These are phyloP conservation scores for Rousettus madagascariensis DNA, from an alignment of 2,797 vertebrate species.

Conservation along the genomic window DNA sequence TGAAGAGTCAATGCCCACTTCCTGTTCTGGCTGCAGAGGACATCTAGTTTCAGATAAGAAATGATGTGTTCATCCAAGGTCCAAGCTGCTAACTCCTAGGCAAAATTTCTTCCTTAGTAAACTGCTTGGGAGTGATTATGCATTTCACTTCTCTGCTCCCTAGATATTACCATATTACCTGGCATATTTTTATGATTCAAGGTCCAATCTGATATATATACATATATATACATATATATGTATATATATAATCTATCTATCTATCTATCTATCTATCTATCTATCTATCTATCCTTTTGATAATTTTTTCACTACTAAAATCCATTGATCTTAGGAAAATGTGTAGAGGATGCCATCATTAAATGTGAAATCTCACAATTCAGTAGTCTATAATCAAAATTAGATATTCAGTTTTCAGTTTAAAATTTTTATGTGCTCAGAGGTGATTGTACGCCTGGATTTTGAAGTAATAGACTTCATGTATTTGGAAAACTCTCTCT, in stretches of 20 bases:
- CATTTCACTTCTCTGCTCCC: not conserved
- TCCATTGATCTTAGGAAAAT: not conserved
- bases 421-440: not conserved
- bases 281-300: not conserved
- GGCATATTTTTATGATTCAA: not conserved
- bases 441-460: not conserved
- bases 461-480: slow-evolving; percentile 8
- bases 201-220: not conserved
- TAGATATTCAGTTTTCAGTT: not conserved
- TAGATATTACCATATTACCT: not conserved
- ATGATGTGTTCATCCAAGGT: too few relatives aligned
- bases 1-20: too few relatives aligned
- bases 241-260: too few relatives aligned
- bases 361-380: not conserved
- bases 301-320: not conserved
- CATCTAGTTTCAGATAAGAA: too few relatives aligned
- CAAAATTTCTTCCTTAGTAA: not conserved
- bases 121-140: not conserved
- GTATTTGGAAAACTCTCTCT: not conserved
- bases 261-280: too few relatives aligned
- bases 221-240: too few relatives aligned
- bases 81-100: not conserved
- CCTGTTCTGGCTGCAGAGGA: too few relatives aligned
- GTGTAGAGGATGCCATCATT: not conserved
- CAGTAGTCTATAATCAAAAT: not conserved